These are phyloP conservation scores for Petrolisthes manimaculis DNA, from an alignment of 2,888 invertebrate genomes.

Conservation along the genomic window DNA sequence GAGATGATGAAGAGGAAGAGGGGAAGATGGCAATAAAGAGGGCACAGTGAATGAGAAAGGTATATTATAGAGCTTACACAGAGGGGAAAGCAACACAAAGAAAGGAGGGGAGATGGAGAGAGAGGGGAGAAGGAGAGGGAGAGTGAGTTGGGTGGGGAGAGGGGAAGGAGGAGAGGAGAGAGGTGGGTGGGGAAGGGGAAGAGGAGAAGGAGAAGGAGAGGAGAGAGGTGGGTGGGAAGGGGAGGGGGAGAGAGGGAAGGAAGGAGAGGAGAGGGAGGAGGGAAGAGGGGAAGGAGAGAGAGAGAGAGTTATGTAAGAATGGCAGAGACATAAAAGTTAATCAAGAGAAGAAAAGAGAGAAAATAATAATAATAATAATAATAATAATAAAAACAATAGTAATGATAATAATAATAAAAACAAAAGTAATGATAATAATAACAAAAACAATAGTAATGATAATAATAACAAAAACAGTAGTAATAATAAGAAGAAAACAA, in stretches of 20 bases:
- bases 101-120: neutral
- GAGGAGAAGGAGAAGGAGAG: neutral
- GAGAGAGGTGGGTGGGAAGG: neutral
- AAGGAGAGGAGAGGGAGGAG: neutral
- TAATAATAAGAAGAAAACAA: too few relatives aligned
- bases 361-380: neutral
- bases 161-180: neutral
- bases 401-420: too few relatives aligned
- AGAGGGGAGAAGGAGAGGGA: neutral
- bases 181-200: neutral
- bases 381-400: too few relatives aligned
- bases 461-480: too few relatives aligned
- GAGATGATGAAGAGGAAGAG: slow-evolving; percentile 8
- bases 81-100: neutral
- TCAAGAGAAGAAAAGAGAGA: neutral
- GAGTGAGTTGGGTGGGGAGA: neutral
- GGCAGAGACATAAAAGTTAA: neutral
- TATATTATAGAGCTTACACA: neutral
- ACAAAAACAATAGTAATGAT: too few relatives aligned
- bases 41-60: neutral
- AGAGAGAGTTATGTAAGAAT: neutral
- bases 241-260: neutral
- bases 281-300: neutral
- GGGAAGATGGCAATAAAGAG: neutral
- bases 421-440: too few relatives aligned